Conservation (phyloP, 2,888 invertebrate species). For the Plebejus anna region DNA sequence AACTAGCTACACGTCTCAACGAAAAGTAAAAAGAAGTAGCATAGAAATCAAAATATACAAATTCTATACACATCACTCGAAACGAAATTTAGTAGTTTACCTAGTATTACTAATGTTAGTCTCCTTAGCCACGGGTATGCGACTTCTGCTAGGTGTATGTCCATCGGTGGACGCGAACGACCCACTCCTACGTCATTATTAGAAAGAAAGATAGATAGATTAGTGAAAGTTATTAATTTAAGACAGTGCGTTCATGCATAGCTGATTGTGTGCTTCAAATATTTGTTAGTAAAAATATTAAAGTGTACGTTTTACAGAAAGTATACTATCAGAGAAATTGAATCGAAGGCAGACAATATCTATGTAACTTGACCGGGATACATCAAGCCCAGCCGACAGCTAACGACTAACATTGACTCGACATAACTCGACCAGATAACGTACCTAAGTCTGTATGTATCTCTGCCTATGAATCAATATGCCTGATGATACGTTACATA, state of each 20-base stretch:
- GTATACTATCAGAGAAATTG: slow-evolving; percentile 10
- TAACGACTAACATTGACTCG: not conserved
- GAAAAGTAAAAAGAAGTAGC: slow-evolving; percentile 42
- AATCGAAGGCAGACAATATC: not conserved
- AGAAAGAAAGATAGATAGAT: slow-evolving; percentile 71
- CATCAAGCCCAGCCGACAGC: not conserved
- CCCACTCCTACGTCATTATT: slow-evolving; percentile 73
- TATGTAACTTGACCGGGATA: not conserved
- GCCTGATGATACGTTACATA: not conserved
- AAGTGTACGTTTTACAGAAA: slow-evolving; percentile 6
- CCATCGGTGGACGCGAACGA: slow-evolving; percentile 75
- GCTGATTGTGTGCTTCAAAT: not conserved
- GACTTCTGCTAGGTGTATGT: slow-evolving; percentile 74
- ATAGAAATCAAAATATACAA: not conserved
- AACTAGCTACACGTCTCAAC: slow-evolving; percentile 34
- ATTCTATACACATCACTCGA: slow-evolving; percentile 2
- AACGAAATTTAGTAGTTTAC: slow-evolving; percentile 53
- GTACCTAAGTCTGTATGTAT: not conserved
- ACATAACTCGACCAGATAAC: not conserved
- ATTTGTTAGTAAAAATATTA: not conserved
- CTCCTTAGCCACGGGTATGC: slow-evolving; percentile 75
- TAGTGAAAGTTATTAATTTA: slow-evolving; percentile 44
- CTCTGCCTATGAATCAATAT: not conserved
- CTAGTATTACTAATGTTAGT: slow-evolving; percentile 74
- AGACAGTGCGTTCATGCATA: slow-evolving; percentile 52